Percentiles rank a stretch among this genome's conserved stretches.
Evolutionary conservation across 2,888 invertebrate genomes (phyloP).

Genomic region (Nephrocerus scutellatus): DNA sequence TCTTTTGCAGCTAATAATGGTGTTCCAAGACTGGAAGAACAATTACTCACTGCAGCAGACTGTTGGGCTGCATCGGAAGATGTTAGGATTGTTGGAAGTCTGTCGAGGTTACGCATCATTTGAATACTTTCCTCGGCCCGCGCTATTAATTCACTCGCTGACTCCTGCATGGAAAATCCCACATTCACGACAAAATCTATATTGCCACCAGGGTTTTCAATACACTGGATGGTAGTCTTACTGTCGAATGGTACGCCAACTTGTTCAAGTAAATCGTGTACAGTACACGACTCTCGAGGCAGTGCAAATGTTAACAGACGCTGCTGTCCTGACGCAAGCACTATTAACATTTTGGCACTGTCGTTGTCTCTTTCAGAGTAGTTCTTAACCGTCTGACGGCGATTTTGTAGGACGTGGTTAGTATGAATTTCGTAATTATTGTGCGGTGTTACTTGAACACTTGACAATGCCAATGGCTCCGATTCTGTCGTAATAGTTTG

Average conservation of each 20-base stretch:
- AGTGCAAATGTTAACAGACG: conserved; percentile 69
- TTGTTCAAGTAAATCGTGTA: conserved; percentile 69
- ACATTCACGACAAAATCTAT: conserved; percentile 69
- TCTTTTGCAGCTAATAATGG: too few species aligned
- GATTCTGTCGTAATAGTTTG: too few species aligned
- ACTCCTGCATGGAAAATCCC: conserved; percentile 40
- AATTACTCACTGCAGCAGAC: too few species aligned
- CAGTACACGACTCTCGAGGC: conserved; percentile 68
- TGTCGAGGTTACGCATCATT: conserved; percentile 20
- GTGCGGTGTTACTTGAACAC: conserved; percentile 17
- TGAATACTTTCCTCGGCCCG: conserved; percentile 27
- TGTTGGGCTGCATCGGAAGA: too few species aligned
- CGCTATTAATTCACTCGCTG: conserved; percentile 25
- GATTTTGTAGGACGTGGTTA: conserved; percentile 30
- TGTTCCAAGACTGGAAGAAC: too few species aligned
- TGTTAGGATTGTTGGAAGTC: too few species aligned
- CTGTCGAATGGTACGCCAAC: conserved; percentile 58
- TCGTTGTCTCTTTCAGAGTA: conserved; percentile 23
- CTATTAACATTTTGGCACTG: conserved; percentile 66
- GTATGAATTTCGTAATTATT: conserved; percentile 30
- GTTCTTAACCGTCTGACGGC: conserved; percentile 20
- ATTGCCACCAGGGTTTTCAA: conserved; percentile 60
- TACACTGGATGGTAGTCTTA: conserved; percentile 62
- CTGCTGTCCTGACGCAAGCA: conserved; percentile 65
- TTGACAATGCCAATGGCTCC: too few species aligned